Conservation (phyloP, 2,888 invertebrate genomes). For the Apantesis nais region DNA sequence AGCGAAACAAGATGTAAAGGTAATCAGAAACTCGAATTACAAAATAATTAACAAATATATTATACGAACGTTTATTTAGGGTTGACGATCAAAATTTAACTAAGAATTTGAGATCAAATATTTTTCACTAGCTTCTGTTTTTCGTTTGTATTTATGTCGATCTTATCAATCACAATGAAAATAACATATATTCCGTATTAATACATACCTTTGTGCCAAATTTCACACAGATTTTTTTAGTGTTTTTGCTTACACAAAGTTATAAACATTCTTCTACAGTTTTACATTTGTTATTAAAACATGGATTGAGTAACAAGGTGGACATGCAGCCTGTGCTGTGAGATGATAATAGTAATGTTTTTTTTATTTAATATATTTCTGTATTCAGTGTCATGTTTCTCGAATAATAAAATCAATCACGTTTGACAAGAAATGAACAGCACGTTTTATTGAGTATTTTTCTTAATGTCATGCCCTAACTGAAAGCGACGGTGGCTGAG, state of each 20-base stretch:
- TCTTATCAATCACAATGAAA: neutral
- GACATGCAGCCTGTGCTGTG: too few species aligned
- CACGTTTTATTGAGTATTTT: neutral
- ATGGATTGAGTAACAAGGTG: too few species aligned
- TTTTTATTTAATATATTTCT: too few species aligned
- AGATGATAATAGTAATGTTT: too few species aligned
- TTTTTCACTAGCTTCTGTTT: neutral
- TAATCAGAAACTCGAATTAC: constrained; percentile 29
- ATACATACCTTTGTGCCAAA: neutral
- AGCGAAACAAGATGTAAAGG: constrained; percentile 19
- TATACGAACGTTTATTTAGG: constrained; percentile 20
- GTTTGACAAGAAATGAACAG: too few species aligned
- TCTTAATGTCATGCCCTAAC: too few species aligned
- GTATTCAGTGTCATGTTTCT: too few species aligned
- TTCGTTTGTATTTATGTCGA: neutral
- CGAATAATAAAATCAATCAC: too few species aligned
- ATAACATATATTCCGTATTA: neutral
- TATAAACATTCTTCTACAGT: too few species aligned
- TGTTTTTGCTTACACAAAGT: too few species aligned
- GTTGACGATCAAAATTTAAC: constrained; percentile 12
- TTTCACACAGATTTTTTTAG: neutral
- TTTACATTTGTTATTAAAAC: too few species aligned
- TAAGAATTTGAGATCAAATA: neutral
- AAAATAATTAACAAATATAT: constrained; percentile 34
- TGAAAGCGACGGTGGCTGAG: neutral